These are phyloP conservation scores for Hippasteria phrygiana DNA, from an alignment of 53 echinoderm and acorn worm species.

Conservation along the genomic window DNA sequence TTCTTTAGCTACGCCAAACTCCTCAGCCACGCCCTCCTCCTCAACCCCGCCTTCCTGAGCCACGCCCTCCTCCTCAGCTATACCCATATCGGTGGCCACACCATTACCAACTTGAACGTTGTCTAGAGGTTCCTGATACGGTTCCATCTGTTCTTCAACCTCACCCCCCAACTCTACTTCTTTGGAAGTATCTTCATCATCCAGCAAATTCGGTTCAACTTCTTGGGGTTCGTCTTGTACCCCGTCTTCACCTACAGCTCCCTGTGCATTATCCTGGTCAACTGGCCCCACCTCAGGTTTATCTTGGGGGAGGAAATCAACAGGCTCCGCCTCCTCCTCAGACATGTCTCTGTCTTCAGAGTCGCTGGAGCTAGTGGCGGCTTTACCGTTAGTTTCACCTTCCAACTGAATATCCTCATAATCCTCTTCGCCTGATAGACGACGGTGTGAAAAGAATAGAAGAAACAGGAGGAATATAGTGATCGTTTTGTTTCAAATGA, in stretches of 20 bases:
- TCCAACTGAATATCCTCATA: slow-evolving; percentile 20
- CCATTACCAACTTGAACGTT: background rate
- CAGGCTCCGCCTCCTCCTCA: slow-evolving; percentile 7
- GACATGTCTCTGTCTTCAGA: slow-evolving; percentile 26
- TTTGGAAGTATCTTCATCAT: background rate
- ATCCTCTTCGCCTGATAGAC: slow-evolving; percentile 81
- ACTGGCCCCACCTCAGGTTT: background rate
- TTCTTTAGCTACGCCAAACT: background rate
- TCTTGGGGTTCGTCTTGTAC: slow-evolving; percentile 21
- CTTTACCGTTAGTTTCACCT: slow-evolving; percentile 43
- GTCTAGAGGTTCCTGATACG: slow-evolving; percentile 13
- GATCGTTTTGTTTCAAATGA: slow-evolving; percentile 16
- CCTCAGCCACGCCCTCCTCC: slow-evolving; percentile 19
- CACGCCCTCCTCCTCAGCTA: slow-evolving; percentile 25
- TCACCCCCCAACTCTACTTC: background rate
- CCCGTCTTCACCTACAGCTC: slow-evolving; percentile 16
- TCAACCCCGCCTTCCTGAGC: slow-evolving; percentile 13
- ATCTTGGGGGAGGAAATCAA: background rate
- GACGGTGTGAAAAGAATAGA: slow-evolving; percentile 48
- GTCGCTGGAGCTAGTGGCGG: slow-evolving; percentile 27
- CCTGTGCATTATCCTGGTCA: background rate
- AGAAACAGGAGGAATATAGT: slow-evolving; percentile 18
- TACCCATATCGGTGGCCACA: slow-evolving; percentile 21
- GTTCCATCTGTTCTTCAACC: background rate
- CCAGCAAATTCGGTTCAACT: background rate